These are phyloP conservation scores for Enteromius treurensis DNA, from an alignment of 2,797 vertebrate species.

Conservation along the genomic window DNA sequence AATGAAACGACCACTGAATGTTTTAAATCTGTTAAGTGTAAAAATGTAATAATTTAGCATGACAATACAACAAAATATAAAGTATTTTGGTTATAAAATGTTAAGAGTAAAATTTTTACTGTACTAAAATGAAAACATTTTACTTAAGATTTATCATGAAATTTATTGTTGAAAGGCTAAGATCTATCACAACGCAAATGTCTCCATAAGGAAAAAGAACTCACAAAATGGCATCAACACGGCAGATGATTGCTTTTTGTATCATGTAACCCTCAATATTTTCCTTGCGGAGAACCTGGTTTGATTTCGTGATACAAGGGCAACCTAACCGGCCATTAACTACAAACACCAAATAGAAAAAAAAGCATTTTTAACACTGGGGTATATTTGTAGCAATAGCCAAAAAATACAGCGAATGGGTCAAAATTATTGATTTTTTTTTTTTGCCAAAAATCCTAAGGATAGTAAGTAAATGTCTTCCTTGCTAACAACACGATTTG, in stretches of 20 bases:
- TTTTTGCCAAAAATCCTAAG: too few relatives aligned
- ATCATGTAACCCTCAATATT: slow-evolving; percentile 8
- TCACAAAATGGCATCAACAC: slow-evolving; percentile 52
- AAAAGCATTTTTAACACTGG: neutral
- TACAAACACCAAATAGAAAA: neutral
- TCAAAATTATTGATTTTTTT: too few relatives aligned
- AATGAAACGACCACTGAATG: slow-evolving; percentile 13
- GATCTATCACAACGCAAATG: neutral
- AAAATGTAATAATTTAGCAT: slow-evolving; percentile 8
- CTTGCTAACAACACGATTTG: too few relatives aligned
- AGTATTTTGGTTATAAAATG: neutral
- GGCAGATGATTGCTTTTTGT: slow-evolving; percentile 41
- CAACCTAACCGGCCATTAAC: slow-evolving; percentile 2
- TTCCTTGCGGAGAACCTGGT: accelerated
- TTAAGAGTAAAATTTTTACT: neutral
- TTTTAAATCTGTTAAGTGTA: slow-evolving; percentile 45
- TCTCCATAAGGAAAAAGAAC: slow-evolving; percentile 1
- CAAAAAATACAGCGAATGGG: too few relatives aligned
- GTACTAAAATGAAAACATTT: neutral
- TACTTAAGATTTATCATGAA: too few relatives aligned
- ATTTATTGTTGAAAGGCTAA: neutral
- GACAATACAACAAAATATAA: neutral
- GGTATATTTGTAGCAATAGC: too few relatives aligned
- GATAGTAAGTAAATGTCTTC: too few relatives aligned
- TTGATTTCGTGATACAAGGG: neutral